Evolutionary conservation across 2,888 invertebrate species (phyloP).

Genomic region (Macaria liturata): DNA sequence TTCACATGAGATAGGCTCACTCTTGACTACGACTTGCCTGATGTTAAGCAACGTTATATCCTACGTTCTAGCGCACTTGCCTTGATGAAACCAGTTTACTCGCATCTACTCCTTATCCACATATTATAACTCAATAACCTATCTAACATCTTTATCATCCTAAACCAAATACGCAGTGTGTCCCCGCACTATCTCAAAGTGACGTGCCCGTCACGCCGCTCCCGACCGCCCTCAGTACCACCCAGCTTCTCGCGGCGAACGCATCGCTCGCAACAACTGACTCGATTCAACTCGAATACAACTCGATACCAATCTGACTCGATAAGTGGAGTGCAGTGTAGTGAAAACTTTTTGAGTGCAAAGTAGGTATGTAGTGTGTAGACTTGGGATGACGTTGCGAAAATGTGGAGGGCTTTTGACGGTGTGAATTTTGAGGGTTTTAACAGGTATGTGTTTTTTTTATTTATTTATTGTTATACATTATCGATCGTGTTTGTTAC

Average conservation of each 20-base stretch:
- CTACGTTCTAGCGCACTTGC: no score
- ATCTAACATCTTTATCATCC: no score
- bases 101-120: no score
- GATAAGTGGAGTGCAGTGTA: conserved; percentile 72
- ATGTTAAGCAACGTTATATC: no score
- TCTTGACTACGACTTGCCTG: no score
- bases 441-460: conserved; percentile 22
- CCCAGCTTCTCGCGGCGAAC: conserved; percentile 68
- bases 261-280: conserved; percentile 43
- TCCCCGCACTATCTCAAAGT: conserved; percentile 44
- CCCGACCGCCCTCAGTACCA: conserved; percentile 65
- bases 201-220: conserved; percentile 62
- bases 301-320: conserved; percentile 20
- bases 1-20: no score
- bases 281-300: conserved; percentile 22
- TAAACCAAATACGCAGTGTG: conserved; percentile 47
- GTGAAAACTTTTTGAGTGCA: conserved; percentile 30
- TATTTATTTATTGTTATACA: no score
- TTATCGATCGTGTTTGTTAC: no score
- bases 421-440: conserved; percentile 14
- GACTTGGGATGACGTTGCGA: conserved; percentile 26
- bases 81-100: no score
- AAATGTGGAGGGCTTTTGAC: conserved; percentile 18
- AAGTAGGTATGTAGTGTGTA: conserved; percentile 26
- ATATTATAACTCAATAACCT: no score